Conservation (phyloP, 2,888 invertebrate species). For the Ornithoptera alexandrae region DNA sequence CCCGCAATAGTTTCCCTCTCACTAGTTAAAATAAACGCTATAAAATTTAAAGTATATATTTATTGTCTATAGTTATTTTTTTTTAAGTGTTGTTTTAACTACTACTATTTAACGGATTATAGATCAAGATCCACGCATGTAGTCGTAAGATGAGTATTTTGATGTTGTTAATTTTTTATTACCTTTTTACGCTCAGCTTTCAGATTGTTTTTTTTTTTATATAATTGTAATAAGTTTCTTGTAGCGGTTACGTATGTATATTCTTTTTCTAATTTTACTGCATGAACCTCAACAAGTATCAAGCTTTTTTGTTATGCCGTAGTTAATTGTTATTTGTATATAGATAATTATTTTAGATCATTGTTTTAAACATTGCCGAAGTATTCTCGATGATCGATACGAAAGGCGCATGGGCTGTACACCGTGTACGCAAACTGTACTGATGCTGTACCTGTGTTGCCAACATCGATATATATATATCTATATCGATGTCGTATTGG, state of each 20-base stretch:
- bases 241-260: neutral
- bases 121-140: constrained; percentile 6
- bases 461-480: neutral
- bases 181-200: constrained; percentile 10
- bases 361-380: neutral
- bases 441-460: neutral
- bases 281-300: constrained; percentile 10
- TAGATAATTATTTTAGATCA: neutral
- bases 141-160: constrained; percentile 1
- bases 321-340: constrained; percentile 3
- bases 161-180: constrained; percentile 8
- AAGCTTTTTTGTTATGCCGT: constrained; percentile 16
- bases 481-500: neutral
- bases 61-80: neutral
- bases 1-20: too few species aligned
- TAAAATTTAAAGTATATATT: neutral
- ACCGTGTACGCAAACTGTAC: neutral
- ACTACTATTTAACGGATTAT: neutral
- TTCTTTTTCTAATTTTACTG: constrained; percentile 7
- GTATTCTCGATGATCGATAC: neutral
- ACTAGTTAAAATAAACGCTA: too few species aligned
- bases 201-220: neutral
- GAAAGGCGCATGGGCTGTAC: neutral
- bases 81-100: neutral
- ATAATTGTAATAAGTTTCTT: neutral